Base-by-base conservation (phyloP, 1,140 invertebrate species). In the Cheumatopsyche charites region DNA sequence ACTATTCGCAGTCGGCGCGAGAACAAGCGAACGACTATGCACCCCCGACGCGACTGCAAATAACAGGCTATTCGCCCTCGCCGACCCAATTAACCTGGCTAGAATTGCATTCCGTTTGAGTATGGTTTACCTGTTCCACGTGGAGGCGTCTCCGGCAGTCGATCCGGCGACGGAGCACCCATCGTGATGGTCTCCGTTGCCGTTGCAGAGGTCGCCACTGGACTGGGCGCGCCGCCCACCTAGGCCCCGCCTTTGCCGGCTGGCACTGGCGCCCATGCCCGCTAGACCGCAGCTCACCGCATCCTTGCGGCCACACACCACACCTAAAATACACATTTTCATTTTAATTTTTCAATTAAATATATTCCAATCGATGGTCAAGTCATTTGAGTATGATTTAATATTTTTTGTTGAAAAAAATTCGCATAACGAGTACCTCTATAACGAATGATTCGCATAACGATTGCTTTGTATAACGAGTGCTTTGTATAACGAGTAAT, bases 171-270 rank as follows among this genome's bases (percentile, higher is more conserved):
- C 81, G 9, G 82, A 84, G 6, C 73, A 76, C 13, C 81, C 90
- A 79, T 92, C 90, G 0, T 89, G 90, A 6, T 90, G 90, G 36
- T 89, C 92, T 90, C 71, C 90, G 90, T 82, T 91, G 89, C 82
- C 76, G 88, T 80, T 78, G 87, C 77, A 89, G 79, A 79, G 87
- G 83, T 79, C 88, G 79, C 90, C 90, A 72, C 88, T 90, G 29
- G 90, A 91, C 70, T 90, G 87, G 2, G 90, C 89, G 61, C 90
- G 84, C 11, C 91, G 86, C 42, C 90, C 89, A 15, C 78, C 89
- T 82, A 76, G 87, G 83, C 77, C 88, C 41, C 67, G 71, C 36
- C 71, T 29, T 65, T 75, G 74, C 23, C 74, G 68, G 25, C 74
- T 69, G 21, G 70, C 74, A 29, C 71, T 75, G 36, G 71, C 74